Percentiles rank a stretch among this genome's conserved stretches.
Conservation (phyloP, 2,113 vertebrate genomes). For the Rhinopomastus cyanomelas region DNA sequence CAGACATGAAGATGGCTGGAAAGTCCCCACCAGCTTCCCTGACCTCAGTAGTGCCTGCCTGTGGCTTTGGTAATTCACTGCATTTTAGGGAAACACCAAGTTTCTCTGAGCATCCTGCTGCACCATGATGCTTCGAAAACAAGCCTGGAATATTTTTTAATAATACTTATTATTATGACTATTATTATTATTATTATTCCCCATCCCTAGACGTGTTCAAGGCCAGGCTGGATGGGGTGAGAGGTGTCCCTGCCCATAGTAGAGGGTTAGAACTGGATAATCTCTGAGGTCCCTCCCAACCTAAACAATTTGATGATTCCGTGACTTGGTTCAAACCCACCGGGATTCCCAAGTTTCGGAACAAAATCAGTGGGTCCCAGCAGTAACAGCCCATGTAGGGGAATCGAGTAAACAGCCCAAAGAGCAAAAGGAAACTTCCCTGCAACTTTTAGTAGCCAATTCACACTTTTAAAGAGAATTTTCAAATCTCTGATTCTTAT, state of each 20-base stretch:
- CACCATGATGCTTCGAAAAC: not conserved
- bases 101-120: not conserved
- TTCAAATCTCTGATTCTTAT: not conserved
- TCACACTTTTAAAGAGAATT: not conserved
- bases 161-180: too few species aligned
- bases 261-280: too few species aligned
- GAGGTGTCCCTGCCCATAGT: too few species aligned
- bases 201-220: too few species aligned
- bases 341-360: accelerated
- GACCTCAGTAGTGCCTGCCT: not conserved
- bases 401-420: not conserved
- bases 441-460: not conserved
- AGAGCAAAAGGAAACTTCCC: not conserved
- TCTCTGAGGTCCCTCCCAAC: too few species aligned
- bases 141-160: not conserved
- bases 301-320: too few species aligned
- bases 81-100: constrained; percentile 59
- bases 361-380: accelerated
- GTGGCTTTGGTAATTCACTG: not conserved
- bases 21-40: not conserved
- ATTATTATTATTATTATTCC: too few species aligned
- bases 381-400: accelerated
- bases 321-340: not conserved
- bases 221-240: too few species aligned
- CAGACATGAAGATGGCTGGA: not conserved